Conservation (phyloP, 2,797 vertebrate species). For the Arctocebus calabarensis region DNA sequence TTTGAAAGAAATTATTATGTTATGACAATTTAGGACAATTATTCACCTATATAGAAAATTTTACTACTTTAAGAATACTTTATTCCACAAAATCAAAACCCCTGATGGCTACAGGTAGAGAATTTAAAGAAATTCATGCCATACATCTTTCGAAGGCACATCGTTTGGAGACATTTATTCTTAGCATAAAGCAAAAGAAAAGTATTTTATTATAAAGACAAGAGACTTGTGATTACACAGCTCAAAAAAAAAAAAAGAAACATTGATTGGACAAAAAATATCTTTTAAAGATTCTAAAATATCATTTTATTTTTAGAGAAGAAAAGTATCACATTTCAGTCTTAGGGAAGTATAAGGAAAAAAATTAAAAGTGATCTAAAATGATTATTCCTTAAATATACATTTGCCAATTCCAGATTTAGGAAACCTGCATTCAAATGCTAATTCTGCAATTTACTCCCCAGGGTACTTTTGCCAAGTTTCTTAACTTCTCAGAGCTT, state of each 20-base stretch:
- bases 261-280: neutral
- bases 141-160: neutral
- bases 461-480: neutral
- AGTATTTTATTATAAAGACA: neutral
- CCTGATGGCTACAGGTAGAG: neutral
- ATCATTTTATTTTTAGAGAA: constrained; percentile 8
- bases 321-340: neutral
- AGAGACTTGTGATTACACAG: neutral
- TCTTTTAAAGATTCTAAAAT: constrained; percentile 17
- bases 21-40: constrained; percentile 64
- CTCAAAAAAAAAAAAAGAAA: neutral
- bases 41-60: constrained; percentile 58
- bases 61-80: constrained; percentile 17
- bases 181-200: constrained; percentile 55
- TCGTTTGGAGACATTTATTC: neutral
- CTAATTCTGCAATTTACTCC: neutral
- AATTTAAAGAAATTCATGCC: constrained; percentile 45
- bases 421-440: neutral
- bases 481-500: neutral
- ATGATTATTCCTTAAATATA: neutral
- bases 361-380: constrained; percentile 2
- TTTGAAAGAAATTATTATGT: constrained; percentile 35
- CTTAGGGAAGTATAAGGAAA: neutral
- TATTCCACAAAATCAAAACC: constrained; percentile 60
- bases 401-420: neutral